Evolutionary conservation across 2,888 invertebrate genomes (phyloP), one percentile per base, ranked within the genome.

Genomic region (Pandemis corylana): DNA sequence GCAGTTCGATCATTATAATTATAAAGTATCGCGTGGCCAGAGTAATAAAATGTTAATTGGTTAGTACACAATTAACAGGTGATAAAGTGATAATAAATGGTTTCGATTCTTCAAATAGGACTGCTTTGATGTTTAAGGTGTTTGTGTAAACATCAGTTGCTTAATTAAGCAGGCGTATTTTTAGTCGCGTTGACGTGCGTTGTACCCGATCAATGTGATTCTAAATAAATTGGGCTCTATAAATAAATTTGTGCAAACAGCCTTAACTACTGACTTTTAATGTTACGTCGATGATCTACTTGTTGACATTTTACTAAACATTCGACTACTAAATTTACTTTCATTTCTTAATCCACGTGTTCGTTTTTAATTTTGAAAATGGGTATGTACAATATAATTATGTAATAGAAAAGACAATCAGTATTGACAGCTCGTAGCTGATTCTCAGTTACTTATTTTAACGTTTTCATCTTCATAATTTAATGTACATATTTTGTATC

Each of bases 1-100:
- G 70, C 67, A 56, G 67, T 56, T 56, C 53, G 67, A 65, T 69
- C 74, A 69, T 69, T 74, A 70, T 59, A 59, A 28, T 20, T 59
- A 59, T 53, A 53, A 44, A 41, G 7, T 49, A 51, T 66, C 69
- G 74, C 66, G 61, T 75, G 61, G 65, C 66, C 36, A 12, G 13
- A 53, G 70, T 13, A 53, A 66, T 67, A 75, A 70, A 70, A 66
- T 66, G 36, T 70, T 70, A 75, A 75, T 75, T 75, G 70, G 15
- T 51, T 49, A 36, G 42, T 65, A 64, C 41, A 56, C 49, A 61
- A 69, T 74, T 66, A 62, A 62, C 28, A 74, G 59, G 64, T 73
- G 64, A 59, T 73, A 64, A 69, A 56, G 59, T 68, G 59, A 59
- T 73, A 64, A 70, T 66, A 62, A 75, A 53, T 70, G 36, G 62